These are phyloP conservation scores for Zhuqinia jingwanae DNA, from an alignment of 2,888 invertebrate genomes.

Conservation along the genomic window DNA sequence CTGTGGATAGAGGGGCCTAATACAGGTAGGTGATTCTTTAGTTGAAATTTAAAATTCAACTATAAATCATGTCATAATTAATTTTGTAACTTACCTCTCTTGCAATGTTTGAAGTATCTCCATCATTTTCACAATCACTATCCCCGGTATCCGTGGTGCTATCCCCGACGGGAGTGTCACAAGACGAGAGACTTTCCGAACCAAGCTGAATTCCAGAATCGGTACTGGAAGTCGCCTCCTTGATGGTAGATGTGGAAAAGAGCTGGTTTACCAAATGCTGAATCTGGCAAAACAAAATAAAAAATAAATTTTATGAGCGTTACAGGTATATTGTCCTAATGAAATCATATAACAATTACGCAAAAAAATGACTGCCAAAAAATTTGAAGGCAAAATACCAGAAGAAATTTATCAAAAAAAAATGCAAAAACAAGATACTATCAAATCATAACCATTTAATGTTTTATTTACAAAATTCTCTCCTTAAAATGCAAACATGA, in stretches of 20 bases:
- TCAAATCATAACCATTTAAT: too few species aligned
- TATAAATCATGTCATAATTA: too few species aligned
- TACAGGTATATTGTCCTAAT: neutral
- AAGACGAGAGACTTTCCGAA: constrained; percentile 79
- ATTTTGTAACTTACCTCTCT: constrained; percentile 77
- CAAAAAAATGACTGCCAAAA: neutral
- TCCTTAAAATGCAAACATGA: too few species aligned
- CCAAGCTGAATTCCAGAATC: constrained; percentile 79
- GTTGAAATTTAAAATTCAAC: too few species aligned
- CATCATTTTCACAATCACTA: constrained; percentile 79
- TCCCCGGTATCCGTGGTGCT: constrained; percentile 79
- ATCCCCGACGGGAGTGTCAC: constrained; percentile 79
- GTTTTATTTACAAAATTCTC: too few species aligned
- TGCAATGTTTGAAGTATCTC: constrained; percentile 76
- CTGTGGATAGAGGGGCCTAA: too few species aligned
- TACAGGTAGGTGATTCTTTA: too few species aligned
- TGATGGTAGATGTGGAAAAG: constrained; percentile 74
- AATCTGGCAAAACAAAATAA: constrained; percentile 73
- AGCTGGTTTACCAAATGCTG: constrained; percentile 79
- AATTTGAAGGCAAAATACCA: too few species aligned
- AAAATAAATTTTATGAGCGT: neutral
- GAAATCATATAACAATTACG: neutral
- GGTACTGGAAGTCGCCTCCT: constrained; percentile 79
- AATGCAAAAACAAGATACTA: too few species aligned
- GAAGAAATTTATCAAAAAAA: too few species aligned